Percentiles rank a stretch among this genome's conserved stretches.
Conservation (phyloP, 2,113 vertebrate genomes). For the Paralichthys olivaceus region DNA sequence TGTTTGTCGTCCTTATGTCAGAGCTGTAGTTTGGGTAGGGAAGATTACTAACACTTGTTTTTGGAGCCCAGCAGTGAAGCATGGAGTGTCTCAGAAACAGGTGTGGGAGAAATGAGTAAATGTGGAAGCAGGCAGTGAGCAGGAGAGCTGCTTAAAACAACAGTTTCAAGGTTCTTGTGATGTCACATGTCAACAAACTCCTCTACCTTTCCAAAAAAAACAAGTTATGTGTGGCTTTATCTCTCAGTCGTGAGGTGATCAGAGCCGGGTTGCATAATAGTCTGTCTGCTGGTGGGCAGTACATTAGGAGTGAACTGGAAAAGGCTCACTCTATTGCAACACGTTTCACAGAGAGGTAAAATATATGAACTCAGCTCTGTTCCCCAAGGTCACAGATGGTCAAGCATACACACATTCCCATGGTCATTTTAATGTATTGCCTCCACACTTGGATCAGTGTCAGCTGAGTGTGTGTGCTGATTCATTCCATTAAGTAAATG, state of each 20-base stretch:
- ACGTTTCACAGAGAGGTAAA: constrained; percentile 14
- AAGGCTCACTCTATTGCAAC: constrained; percentile 23
- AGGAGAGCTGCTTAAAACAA: constrained; percentile 63
- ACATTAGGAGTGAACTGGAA: constrained; percentile 31
- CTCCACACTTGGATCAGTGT: too few species aligned
- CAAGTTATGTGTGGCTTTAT: constrained; percentile 3
- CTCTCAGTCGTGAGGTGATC: constrained; percentile 2
- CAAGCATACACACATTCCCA: constrained; percentile 24
- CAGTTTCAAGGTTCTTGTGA: constrained; percentile 81
- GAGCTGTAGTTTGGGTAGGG: constrained; percentile 12
- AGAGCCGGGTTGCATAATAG: constrained; percentile 42
- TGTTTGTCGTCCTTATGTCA: constrained; percentile 32
- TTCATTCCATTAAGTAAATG: too few species aligned
- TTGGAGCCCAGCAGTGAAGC: constrained; percentile 49
- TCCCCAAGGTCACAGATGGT: constrained; percentile 29
- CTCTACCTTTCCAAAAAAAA: constrained; percentile 56
- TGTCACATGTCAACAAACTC: constrained; percentile 65
- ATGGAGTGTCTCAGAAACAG: constrained; percentile 40
- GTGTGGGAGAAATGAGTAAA: constrained; percentile 64
- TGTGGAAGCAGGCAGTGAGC: constrained; percentile 55
- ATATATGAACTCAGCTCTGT: constrained; percentile 11
- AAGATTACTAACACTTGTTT: constrained; percentile 12
- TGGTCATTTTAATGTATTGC: constrained; percentile 2
- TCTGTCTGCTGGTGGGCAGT: constrained; percentile 8
- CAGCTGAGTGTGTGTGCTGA: background rate